Conservation (phyloP, 2,797 vertebrate species). For the Sus cebifrons region DNA sequence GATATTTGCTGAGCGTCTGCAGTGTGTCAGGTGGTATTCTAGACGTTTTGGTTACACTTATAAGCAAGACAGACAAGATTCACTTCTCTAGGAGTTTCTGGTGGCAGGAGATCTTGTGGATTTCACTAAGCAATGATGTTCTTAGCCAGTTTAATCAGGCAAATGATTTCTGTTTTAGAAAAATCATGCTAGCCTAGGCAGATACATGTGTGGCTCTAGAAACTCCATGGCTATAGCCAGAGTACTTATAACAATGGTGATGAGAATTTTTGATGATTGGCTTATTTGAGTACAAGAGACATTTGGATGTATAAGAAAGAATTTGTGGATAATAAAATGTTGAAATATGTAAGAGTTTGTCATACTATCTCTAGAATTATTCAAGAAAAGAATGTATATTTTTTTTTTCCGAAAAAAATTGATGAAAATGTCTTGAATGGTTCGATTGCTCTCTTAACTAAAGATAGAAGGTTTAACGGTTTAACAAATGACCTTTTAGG, state of each 20-base stretch:
- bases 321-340: slow-evolving; percentile 40
- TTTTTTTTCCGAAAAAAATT: slow-evolving; percentile 41
- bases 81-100: slow-evolving; percentile 42
- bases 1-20: slow-evolving; percentile 6
- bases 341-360: slow-evolving; percentile 64
- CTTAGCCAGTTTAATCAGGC: slow-evolving; percentile 42
- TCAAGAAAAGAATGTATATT: slow-evolving; percentile 18
- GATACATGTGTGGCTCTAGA: background rate
- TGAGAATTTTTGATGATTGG: slow-evolving; percentile 45
- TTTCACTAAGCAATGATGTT: background rate
- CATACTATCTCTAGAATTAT: slow-evolving; percentile 58
- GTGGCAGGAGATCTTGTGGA: background rate
- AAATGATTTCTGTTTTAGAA: slow-evolving; percentile 60
- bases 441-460: slow-evolving; percentile 68
- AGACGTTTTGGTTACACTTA: background rate
- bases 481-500: slow-evolving; percentile 66
- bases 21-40: background rate
- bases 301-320: slow-evolving; percentile 55
- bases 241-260: background rate
- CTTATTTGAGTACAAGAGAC: slow-evolving; percentile 50
- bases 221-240: background rate
- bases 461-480: slow-evolving; percentile 57
- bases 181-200: background rate
- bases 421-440: slow-evolving; percentile 61
- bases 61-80: background rate